Evolutionary conservation across 2,888 invertebrate genomes (phyloP), one percentile per base, ranked within the genome.

Genomic region (Polyploca ridens): DNA sequence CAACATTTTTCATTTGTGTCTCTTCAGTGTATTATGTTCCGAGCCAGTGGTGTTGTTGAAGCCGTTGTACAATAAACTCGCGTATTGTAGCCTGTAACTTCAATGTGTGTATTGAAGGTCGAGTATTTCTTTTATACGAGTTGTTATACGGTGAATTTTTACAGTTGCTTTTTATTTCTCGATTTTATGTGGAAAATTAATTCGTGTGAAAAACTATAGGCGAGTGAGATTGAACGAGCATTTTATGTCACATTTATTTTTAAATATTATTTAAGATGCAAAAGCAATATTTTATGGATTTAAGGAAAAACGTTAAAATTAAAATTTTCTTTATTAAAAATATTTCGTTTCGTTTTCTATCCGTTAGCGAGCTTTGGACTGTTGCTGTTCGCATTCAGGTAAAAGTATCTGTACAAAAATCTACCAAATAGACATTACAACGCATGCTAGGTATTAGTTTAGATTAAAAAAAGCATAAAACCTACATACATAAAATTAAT

Each of bases 1-100:
- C 33, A 49, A 69, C 72, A 75, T 77, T 78, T 77, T 69, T 76
- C 77, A 77, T 76, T 72, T 71, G 68, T 60, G 44, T 64, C 19
- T 57, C 19, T 33, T 16, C 16, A 67, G 62, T 65, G 62, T 66
- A 66, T 66, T 66, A 64, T 62, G 62, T 66, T 65, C 58, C 60
- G 27, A 63, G 59, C 62, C 58, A n/a, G 33, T 13, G 58, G 58
- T 58, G n/a, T 14, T 33, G 58, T 58, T 35, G 10, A 5, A 0
- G 33, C n/a, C n/a, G n/a, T 58, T 35, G 33, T 62, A 69, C 68
- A 66, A 38, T 64, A 66, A 69, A 69, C 67, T 69, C 69, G 71
- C 71, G 63, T 71, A 71, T 76, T 74, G 71, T 73, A 27, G 57
- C 27, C 46, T 33, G 63, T 27, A 19, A 60, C 60, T 41, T 41